These are phyloP conservation scores for Reticulitermes lucifugus DNA, from an alignment of 2,888 invertebrate species.

Conservation along the genomic window DNA sequence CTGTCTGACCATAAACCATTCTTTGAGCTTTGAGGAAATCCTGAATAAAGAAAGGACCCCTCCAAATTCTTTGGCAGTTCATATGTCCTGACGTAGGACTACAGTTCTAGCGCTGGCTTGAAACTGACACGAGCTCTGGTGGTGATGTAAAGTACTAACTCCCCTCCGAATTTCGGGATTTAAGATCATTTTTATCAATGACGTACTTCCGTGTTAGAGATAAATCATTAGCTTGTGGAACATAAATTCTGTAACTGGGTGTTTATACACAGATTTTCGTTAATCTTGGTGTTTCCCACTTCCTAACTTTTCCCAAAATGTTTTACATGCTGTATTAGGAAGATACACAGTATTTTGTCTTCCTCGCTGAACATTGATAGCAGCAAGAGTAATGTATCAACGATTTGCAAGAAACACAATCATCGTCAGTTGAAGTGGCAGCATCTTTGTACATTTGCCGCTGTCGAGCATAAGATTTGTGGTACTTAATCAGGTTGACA, in stretches of 20 bases:
- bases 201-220: too few relatives aligned
- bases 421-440: background rate
- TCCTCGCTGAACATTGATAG: background rate
- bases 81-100: background rate
- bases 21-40: too few relatives aligned
- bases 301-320: background rate
- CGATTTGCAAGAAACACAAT: background rate
- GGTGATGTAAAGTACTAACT: too few relatives aligned
- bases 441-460: background rate
- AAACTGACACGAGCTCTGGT: too few relatives aligned
- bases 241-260: too few relatives aligned
- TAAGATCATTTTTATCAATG: too few relatives aligned
- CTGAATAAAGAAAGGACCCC: too few relatives aligned
- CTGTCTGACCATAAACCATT: too few relatives aligned
- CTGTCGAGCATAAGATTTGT: background rate
- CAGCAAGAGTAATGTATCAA: background rate
- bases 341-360: background rate
- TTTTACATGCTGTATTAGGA: background rate
- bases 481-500: background rate
- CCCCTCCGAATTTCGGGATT: too few relatives aligned
- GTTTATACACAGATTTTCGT: too few relatives aligned
- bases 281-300: background rate
- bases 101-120: background rate
- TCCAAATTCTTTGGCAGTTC: too few relatives aligned
- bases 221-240: too few relatives aligned